Evolutionary conservation across 2,797 vertebrate genomes (phyloP), one percentile per base, ranked within the genome.

Genomic region (Labroides dimidiatus): DNA sequence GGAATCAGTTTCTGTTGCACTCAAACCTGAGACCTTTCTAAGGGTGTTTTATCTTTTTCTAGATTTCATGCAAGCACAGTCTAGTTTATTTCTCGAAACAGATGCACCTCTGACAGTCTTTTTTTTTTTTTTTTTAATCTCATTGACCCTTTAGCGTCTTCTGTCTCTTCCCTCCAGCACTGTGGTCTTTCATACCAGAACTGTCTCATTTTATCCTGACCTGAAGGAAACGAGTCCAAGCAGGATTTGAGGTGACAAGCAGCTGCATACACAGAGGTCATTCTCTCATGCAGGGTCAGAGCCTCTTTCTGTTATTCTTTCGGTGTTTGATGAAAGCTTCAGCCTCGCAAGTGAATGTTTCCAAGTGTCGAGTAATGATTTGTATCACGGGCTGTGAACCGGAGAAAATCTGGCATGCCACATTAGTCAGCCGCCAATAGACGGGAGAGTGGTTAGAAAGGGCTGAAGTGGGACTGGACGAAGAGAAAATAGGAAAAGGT

Each of bases 211-310:
- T 78, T 61, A 57, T 81, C 56, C 64, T 36, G 60, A 81, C 67
- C 72, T 55, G 72, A 80, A 64, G 55, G 81, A 54, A 81, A 61
- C 68, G 6, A 63, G 55, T 60, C 51, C 7, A 81, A 86, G 79
- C 11, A 0, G 70, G 79, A 71, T 80, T 71, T 74, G 82, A 85
- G 80, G 83, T 82, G 87, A 86, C 80, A 44, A 81, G 81, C 89
- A 92, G 88, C 87, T 92, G 89, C 77, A 80, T 63, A 71, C 83
- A 65, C 81, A 48, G 64, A 82, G 80, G 77, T 84, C 79, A 67
- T 72, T 67, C 69, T 91, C 80, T 62, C 69, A 68, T 53, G 75
- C 84, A 57, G 79, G 69, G 84, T 85, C 65, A 57, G 53, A 67
- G 67, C 23, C 12, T 14, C 8, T 67, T 23, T 37, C 74, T 73